Percentiles rank a stretch among this genome's conserved stretches.
These are phyloP conservation scores for Choristoneura fumiferana DNA, from an alignment of 1,140 invertebrate genomes.

Conservation along the genomic window DNA sequence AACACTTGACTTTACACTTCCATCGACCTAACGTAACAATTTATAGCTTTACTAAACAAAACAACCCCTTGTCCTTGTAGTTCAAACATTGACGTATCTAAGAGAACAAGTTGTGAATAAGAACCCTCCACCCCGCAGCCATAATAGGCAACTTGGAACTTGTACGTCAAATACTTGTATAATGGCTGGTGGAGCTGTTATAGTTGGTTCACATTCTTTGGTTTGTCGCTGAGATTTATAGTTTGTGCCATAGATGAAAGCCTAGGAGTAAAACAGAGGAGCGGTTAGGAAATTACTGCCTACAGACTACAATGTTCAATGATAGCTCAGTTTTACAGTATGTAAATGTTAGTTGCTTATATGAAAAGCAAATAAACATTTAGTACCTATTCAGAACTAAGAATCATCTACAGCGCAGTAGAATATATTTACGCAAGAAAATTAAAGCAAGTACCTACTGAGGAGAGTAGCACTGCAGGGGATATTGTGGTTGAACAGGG, in stretches of 20 bases:
- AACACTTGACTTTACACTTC: neutral
- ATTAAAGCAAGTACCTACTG: neutral
- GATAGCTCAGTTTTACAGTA: too few relatives aligned
- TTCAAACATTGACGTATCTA: constrained; percentile 31
- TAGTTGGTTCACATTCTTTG: constrained; percentile 6
- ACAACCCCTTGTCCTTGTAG: constrained; percentile 20
- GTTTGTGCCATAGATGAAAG: constrained; percentile 3
- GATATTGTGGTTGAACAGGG: neutral
- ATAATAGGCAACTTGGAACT: constrained; percentile 24
- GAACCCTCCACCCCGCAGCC: constrained; percentile 25
- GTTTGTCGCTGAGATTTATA: constrained; percentile 14
- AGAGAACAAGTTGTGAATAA: constrained; percentile 11
- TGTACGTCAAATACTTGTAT: constrained; percentile 13
- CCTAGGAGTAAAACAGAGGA: neutral
- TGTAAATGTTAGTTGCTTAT: too few relatives aligned
- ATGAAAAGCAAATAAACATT: too few relatives aligned
- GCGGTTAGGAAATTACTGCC: neutral
- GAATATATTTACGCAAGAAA: neutral
- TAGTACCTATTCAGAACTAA: too few relatives aligned
- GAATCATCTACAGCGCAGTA: too few relatives aligned
- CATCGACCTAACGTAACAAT: constrained; percentile 10
- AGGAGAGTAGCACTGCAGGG: neutral
- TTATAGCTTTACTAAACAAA: constrained; percentile 9
- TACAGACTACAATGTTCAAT: too few relatives aligned
- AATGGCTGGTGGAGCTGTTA: neutral